These are phyloP conservation scores for Dexiosoma caninum DNA, from an alignment of 2,888 invertebrate genomes.

Conservation along the genomic window DNA sequence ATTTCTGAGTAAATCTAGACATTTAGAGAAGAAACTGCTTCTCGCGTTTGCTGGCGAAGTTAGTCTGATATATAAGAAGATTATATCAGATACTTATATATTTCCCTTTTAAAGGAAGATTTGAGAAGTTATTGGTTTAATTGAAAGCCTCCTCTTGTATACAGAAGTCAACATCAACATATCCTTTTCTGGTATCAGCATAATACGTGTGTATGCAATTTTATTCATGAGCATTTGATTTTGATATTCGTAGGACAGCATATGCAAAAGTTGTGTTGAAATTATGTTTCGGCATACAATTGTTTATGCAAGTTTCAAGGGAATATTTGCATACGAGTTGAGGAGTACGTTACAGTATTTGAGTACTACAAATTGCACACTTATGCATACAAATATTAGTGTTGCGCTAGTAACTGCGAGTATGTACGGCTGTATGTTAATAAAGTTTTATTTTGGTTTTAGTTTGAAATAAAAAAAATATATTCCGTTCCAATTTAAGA, in stretches of 20 bases:
- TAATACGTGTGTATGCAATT: neutral
- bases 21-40: no score
- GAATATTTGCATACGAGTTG: neutral
- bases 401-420: no score
- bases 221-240: neutral
- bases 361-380: neutral
- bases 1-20: no score
- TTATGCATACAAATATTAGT: no score
- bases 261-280: slow-evolving; percentile 7
- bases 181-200: neutral
- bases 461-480: slow-evolving; percentile 46
- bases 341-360: neutral
- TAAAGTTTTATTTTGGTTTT: slow-evolving; percentile 45
- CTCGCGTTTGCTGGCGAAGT: no score
- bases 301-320: neutral
- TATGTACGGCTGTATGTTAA: slow-evolving; percentile 7
- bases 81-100: no score
- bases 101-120: no score
- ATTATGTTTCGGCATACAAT: slow-evolving; percentile 3
- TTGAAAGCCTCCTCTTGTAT: no score
- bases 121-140: no score
- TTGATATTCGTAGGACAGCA: neutral
- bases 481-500: slow-evolving; percentile 33
- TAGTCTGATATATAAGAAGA: no score
- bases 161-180: no score